Base-by-base conservation (phyloP, 2,888 invertebrate genomes). In the Melinopterus prodromus region DNA sequence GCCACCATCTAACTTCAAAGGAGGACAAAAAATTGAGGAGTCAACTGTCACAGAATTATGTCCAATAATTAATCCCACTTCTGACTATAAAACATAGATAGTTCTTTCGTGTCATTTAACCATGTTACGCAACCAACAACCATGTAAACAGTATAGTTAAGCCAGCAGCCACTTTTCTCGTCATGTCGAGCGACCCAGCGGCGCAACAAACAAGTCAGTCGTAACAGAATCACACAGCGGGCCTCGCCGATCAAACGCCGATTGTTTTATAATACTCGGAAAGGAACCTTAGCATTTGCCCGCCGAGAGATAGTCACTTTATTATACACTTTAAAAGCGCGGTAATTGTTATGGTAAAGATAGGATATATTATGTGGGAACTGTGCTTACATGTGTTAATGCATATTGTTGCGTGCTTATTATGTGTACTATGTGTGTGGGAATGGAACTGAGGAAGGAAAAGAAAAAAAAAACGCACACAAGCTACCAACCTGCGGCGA, bases 351-450 rank as follows among this genome's bases (percentile, higher is more conserved):
- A 37, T n/a, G 36, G 36, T 74, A 74, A 74, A 74, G 74, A 74
- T 74, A 74, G 36, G 53, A 53, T 74, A 74, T 36, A 35, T 74
- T 74, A 74, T 74, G 74, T 74, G 74, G 74, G 74, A 74, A 74
- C 35, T 74, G 74, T 74, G 74, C 74, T 35, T 74, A 74, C 74
- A 74, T 36, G 74, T 74, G 74, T 74, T 74, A 74, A 74, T 74
- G 37, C 74, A 36, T 37, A 74, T 74, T 74, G 74, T 74, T 74
- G 35, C n/a, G 74, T 74, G 37, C 74, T 74, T 74, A 74, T 74
- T 74, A 74, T 74, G 74, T 37, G 74, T 37, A 74, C 53, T 53
- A 53, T 53, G 53, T 74, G 74, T 74, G 74, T 74, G 74, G 74
- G 74, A 74, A 74, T 74, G 35, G 53, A 74, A n/a, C 74, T 35